Conservation (phyloP, 2,113 vertebrate species). For the Uria lomvia region DNA sequence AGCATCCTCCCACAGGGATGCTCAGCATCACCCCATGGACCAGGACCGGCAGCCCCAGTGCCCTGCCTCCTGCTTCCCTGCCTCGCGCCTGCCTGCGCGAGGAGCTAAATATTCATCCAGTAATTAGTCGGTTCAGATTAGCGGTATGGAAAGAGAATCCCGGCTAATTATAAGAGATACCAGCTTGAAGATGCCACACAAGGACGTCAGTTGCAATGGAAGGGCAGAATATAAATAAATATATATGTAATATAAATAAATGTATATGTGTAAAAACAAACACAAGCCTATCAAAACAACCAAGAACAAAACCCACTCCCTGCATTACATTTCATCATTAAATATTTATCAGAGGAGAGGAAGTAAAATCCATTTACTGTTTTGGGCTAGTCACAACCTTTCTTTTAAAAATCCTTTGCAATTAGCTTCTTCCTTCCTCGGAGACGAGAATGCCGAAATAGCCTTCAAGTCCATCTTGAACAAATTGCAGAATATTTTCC, state of each 20-base stretch:
- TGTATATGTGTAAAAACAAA: background rate
- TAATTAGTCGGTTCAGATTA: slow-evolving; percentile 56
- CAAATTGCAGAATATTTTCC: background rate
- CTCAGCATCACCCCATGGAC: background rate
- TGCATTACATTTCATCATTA: slow-evolving; percentile 57
- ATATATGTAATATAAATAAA: background rate
- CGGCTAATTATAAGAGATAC: slow-evolving; percentile 35
- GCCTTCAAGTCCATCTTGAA: background rate
- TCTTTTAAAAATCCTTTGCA: slow-evolving; percentile 10
- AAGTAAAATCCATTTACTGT: slow-evolving; percentile 63
- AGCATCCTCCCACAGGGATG: background rate
- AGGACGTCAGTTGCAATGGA: slow-evolving; percentile 27
- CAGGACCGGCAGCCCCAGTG: background rate
- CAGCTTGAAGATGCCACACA: slow-evolving; percentile 35
- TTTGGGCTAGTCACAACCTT: slow-evolving; percentile 55
- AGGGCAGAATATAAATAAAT: background rate
- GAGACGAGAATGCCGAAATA: background rate
- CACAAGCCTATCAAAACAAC: slow-evolving; percentile 23
- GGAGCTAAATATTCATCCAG: slow-evolving; percentile 52
- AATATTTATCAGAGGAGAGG: slow-evolving; percentile 72
- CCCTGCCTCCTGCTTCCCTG: background rate
- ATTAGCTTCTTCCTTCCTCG: background rate
- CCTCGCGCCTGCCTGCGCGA: background rate
- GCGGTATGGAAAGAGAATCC: slow-evolving; percentile 52
- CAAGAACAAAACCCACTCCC: background rate